Evolutionary conservation across 2,113 vertebrate genomes (phyloP).

Genomic region (Pedetes capensis): DNA sequence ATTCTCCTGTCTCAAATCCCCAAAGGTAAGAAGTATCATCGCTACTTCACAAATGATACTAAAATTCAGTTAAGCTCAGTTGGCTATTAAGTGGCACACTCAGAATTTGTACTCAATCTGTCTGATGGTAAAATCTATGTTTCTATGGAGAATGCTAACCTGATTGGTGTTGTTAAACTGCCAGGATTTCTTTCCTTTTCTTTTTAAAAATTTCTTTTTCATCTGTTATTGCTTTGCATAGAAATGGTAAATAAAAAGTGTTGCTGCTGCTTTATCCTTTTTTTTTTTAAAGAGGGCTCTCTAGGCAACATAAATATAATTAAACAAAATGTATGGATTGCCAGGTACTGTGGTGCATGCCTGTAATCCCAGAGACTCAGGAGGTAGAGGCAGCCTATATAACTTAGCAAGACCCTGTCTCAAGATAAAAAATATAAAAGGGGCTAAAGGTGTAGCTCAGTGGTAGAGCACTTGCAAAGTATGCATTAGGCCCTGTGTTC

Average conservation of each 20-base stretch:
- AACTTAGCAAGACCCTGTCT: too few species aligned
- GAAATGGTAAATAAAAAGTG: constrained; percentile 35
- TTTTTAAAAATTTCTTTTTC: constrained; percentile 48
- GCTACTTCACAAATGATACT: constrained; percentile 25
- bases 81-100: constrained; percentile 36
- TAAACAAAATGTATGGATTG: constrained; percentile 3
- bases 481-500: too few species aligned
- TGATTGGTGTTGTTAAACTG: constrained; percentile 44
- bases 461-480: too few species aligned
- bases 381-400: too few species aligned
- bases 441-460: too few species aligned
- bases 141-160: constrained; percentile 32
- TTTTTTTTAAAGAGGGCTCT: background rate
- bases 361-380: too few species aligned
- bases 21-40: background rate
- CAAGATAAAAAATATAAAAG: too few species aligned
- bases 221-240: constrained; percentile 45
- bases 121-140: constrained; percentile 31
- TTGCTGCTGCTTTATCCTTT: background rate
- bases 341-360: too few species aligned
- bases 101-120: constrained; percentile 19
- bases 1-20: constrained; percentile 29
- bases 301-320: constrained; percentile 22
- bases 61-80: constrained; percentile 32
- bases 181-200: constrained; percentile 53